phyloP scores from a whole-genome alignment of 2,797 vertebrate genomes.

The Pantherophis alleghaniensis region DNA sequence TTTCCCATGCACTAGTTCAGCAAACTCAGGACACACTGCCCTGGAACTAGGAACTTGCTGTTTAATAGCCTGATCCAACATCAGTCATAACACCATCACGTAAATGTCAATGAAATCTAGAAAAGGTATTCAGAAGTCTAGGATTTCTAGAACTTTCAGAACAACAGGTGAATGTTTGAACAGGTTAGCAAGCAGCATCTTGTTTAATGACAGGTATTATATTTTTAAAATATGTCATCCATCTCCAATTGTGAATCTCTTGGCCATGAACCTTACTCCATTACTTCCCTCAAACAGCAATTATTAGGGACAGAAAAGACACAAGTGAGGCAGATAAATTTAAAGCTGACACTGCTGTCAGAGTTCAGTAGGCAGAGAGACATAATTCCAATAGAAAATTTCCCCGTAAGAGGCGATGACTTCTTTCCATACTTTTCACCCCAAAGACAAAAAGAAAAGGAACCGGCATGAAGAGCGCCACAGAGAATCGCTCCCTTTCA shows the following conservation, averaged over 20 bases:
- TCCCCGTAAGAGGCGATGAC: not conserved
- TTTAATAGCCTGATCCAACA: not conserved
- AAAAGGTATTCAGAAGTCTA: not conserved
- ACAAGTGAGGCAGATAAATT: slow-evolving; percentile 27
- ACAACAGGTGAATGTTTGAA: not conserved
- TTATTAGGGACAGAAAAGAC: slow-evolving; percentile 54
- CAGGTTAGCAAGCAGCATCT: not conserved
- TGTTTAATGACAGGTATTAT: slow-evolving; percentile 12
- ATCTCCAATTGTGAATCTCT: slow-evolving; percentile 32
- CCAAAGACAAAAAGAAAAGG: not conserved
- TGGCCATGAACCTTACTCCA: slow-evolving; percentile 23
- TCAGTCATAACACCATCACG: not conserved
- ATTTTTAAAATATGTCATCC: not conserved
- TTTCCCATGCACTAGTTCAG: slow-evolving; percentile 18
- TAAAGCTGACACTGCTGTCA: slow-evolving; percentile 27
- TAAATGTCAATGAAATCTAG: slow-evolving; percentile 4
- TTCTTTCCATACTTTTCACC: not conserved
- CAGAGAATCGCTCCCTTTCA: not conserved
- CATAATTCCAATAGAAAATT: too few relatives aligned
- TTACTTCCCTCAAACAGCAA: slow-evolving; percentile 28
- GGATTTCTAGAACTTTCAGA: not conserved
- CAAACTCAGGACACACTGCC: slow-evolving; percentile 34
- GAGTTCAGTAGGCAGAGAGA: not conserved
- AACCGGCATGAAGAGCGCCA: not conserved
- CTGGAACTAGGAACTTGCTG: not conserved